Conservation (phyloP, 2,888 invertebrate genomes). For the Sarcophaga subvicina region DNA sequence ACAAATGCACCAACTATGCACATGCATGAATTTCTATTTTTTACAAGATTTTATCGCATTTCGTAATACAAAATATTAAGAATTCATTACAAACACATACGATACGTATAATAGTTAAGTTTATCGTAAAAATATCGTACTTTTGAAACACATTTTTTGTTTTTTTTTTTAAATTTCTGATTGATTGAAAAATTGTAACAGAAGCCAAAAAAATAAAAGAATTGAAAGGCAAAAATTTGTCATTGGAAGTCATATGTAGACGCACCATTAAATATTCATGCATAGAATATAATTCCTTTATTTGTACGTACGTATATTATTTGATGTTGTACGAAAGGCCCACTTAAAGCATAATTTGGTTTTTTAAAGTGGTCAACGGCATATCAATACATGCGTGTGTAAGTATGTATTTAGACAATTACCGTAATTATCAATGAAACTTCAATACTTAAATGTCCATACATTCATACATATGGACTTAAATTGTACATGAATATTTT, state of each 20-base stretch:
- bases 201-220: not conserved
- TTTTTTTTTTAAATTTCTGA: no score
- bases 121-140: no score
- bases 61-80: no score
- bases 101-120: no score
- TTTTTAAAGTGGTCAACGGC: not conserved
- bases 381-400: not conserved
- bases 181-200: not conserved
- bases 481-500: no score
- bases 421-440: not conserved
- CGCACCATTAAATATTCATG: conserved; percentile 17
- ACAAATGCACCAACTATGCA: no score
- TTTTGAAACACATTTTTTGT: no score
- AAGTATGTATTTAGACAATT: not conserved
- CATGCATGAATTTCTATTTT: no score
- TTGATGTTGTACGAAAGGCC: not conserved
- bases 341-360: conserved; percentile 16
- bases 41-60: no score
- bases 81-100: no score
- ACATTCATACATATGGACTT: not conserved
- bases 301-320: no score
- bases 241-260: conserved; percentile 18
- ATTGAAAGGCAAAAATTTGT: conserved; percentile 21
- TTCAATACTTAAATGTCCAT: not conserved
- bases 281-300: not conserved